A percentile compares a stretch with the other conserved stretches of the same genome.
These are phyloP conservation scores for Charadrius vociferus DNA, from an alignment of 2,113 vertebrate genomes.

Conservation along the genomic window DNA sequence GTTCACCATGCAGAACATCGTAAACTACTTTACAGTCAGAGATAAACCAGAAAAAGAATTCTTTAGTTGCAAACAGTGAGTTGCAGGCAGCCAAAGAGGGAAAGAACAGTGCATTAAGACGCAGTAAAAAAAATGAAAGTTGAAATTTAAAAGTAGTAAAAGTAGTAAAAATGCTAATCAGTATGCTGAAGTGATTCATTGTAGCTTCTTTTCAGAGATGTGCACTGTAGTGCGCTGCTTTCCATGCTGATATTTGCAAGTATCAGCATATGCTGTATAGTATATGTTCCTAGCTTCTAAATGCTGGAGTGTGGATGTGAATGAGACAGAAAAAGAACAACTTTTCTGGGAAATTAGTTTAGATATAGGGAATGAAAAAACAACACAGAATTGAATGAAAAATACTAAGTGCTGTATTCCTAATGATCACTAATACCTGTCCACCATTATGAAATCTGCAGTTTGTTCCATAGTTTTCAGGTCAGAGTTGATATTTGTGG, in stretches of 20 bases:
- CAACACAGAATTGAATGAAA: background rate
- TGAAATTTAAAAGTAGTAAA: slow-evolving; percentile 26
- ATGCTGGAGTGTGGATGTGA: background rate
- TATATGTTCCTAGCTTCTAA: background rate
- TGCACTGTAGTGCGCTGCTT: background rate
- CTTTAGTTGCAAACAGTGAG: background rate
- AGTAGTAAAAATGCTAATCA: slow-evolving; percentile 51
- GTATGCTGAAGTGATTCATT: slow-evolving; percentile 25
- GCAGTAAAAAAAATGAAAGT: slow-evolving; percentile 31
- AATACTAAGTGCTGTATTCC: background rate
- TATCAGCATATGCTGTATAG: background rate
- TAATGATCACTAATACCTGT: background rate
- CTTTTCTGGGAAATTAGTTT: background rate
- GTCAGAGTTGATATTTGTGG: background rate
- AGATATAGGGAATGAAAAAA: background rate
- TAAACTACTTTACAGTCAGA: slow-evolving; percentile 38
- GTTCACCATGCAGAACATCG: background rate
- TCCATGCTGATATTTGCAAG: background rate
- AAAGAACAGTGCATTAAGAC: slow-evolving; percentile 20
- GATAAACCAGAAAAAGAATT: slow-evolving; percentile 25
- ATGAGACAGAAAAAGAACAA: background rate
- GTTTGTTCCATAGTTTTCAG: background rate
- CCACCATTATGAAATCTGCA: background rate
- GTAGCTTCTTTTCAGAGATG: background rate
- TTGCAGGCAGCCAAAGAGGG: slow-evolving; percentile 2